phyloP scores from a whole-genome alignment of 2,888 invertebrate genomes.

The Pantelozetes paolii region DNA sequence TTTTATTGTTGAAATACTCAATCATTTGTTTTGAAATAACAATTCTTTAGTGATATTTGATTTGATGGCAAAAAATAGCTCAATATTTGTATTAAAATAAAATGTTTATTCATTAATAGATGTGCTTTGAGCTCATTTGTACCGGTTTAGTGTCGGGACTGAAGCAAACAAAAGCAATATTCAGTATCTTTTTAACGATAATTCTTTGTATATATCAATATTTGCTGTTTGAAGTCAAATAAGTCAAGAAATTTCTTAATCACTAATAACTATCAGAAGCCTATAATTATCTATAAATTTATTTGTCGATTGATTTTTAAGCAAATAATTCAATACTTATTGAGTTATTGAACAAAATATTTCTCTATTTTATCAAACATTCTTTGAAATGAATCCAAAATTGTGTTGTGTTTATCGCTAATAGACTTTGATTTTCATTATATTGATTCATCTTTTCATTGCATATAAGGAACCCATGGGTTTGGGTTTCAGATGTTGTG shows the following conservation, averaged over 20 bases:
- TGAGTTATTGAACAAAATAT: too few relatives aligned
- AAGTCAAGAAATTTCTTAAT: background rate
- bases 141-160: background rate
- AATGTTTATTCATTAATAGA: too few relatives aligned
- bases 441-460: background rate
- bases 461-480: background rate
- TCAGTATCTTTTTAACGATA: background rate
- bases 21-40: too few relatives aligned
- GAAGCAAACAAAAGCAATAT: background rate
- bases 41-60: too few relatives aligned
- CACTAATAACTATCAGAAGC: too few relatives aligned
- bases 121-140: constrained; percentile 7
- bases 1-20: too few relatives aligned
- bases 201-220: background rate
- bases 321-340: too few relatives aligned
- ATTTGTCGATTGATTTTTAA: too few relatives aligned
- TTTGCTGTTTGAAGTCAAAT: background rate
- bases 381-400: background rate
- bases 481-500: background rate
- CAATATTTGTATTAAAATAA: too few relatives aligned
- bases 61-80: too few relatives aligned
- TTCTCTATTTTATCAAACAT: constrained; percentile 24
- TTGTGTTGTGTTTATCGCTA: background rate
- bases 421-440: constrained; percentile 4
- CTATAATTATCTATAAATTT: too few relatives aligned